Percentiles rank a stretch among this genome's conserved stretches.
Evolutionary conservation across 2,113 vertebrate genomes (phyloP).

Genomic region (Vulpes lagopus): DNA sequence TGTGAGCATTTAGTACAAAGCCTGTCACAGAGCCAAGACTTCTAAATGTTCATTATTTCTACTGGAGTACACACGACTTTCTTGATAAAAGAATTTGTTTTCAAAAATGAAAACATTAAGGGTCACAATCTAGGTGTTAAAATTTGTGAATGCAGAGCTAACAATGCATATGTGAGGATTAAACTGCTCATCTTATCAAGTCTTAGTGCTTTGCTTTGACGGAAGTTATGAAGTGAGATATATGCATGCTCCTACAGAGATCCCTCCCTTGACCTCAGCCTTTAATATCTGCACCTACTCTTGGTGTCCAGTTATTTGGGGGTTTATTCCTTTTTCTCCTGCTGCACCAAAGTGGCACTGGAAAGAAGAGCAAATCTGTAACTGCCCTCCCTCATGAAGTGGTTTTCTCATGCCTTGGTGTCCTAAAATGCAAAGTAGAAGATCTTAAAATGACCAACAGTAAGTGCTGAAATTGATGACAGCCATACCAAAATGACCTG

Average conservation of each 20-base stretch:
- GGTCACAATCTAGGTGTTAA: neutral
- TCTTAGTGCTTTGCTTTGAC: neutral
- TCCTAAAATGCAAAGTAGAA: slow-evolving; percentile 35
- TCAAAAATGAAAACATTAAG: slow-evolving; percentile 42
- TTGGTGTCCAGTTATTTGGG: neutral
- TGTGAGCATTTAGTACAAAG: neutral
- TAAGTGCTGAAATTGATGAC: neutral
- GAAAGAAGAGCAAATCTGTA: neutral
- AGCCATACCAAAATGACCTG: neutral
- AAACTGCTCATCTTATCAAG: neutral
- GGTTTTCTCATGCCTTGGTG: neutral
- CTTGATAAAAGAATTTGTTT: neutral
- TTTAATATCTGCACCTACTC: neutral
- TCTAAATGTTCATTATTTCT: neutral
- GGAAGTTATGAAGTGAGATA: neutral
- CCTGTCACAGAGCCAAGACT: neutral
- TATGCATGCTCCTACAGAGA: neutral
- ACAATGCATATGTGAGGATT: neutral
- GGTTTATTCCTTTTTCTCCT: neutral
- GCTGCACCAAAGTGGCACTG: neutral
- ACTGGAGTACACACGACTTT: neutral
- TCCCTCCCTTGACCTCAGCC: neutral
- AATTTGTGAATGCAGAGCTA: slow-evolving; percentile 1
- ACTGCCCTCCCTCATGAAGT: neutral
- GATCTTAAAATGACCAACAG: slow-evolving; percentile 5